Base-by-base conservation (phyloP, 2,797 vertebrate genomes). In the Dendrocincla tyrannina region DNA sequence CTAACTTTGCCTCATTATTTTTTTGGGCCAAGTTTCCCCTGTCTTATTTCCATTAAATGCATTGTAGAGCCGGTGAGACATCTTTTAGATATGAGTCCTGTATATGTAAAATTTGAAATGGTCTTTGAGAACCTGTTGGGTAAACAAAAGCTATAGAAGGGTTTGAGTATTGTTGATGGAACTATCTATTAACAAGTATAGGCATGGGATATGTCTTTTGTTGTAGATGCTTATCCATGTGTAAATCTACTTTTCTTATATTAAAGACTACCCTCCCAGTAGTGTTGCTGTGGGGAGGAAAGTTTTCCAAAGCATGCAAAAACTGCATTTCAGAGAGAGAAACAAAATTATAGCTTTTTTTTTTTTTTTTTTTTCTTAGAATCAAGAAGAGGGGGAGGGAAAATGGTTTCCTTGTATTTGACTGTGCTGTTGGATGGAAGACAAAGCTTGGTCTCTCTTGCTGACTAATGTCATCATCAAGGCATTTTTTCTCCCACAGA, bases 381-480 rank as follows among this genome's bases (percentile, higher is more conserved):
- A 92, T 66, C 76, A 88, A 96, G 87, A 82, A 91, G 95, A 93
- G 94, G 95, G 93, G 64, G 86, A 93, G 94, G 93, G 69, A 96
- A 97, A 96, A 96, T 93, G 79, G 86, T 86, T 96, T 96, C 96
- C 96, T 97, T 97, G 96, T 97, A 87, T 95, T 97, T 97, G 95
- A 50, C 75, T 60, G 10, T 93, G 93, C 87, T 59, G 84, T 91
- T 95, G 89, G 94, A 91, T 81, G 49, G 79, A 68, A 94, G 95
- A 97, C 96, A 97, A 96, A 97, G 96, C 95, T 93, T 20, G 55
- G 94, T 97, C 78, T 97, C 93, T 97, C 91, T 97, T 97, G 95
- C 96, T 97, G 95, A 95, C 86, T 94, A 90, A 88, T 97, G 97
- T 97, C 97, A 97, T 98, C 96, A 92, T 95, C n/a, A 18, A 85